Percentiles rank a stretch among this genome's conserved stretches.
Conservation (phyloP, 2,113 vertebrate species). For the Chelonoidis abingdonii region DNA sequence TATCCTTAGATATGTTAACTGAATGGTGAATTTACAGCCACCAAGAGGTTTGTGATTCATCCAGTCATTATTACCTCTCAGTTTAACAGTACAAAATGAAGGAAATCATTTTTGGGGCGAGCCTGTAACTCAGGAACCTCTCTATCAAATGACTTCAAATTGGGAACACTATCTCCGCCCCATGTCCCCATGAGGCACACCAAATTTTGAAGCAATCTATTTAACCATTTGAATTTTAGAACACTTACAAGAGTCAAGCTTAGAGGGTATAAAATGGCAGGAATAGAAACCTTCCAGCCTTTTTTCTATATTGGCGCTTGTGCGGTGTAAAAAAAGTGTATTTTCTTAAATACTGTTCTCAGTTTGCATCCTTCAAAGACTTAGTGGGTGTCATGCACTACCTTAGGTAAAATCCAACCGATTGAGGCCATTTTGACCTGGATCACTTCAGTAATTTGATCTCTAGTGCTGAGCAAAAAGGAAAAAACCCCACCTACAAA, state of each 20-base stretch:
- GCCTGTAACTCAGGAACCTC: background rate
- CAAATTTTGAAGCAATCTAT: background rate
- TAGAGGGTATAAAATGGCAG: background rate
- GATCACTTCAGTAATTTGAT: background rate
- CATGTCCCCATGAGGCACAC: background rate
- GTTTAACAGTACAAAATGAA: background rate
- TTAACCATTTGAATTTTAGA: background rate
- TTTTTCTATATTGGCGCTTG: background rate
- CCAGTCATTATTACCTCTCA: background rate
- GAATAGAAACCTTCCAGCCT: background rate
- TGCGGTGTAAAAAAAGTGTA: background rate
- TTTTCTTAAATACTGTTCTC: background rate
- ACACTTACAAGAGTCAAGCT: background rate
- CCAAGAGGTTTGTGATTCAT: background rate
- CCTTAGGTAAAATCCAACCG: background rate
- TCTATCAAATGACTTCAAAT: background rate
- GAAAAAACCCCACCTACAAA: background rate
- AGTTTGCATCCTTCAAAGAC: background rate
- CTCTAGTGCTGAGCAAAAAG: background rate
- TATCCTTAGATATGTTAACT: background rate
- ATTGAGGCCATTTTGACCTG: background rate
- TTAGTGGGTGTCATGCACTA: background rate
- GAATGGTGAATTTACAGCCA: background rate
- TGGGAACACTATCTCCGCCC: background rate
- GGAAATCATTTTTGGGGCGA: background rate